Evolutionary conservation across 2,888 invertebrate species (phyloP).

Genomic region (Acrobasis repandana): DNA sequence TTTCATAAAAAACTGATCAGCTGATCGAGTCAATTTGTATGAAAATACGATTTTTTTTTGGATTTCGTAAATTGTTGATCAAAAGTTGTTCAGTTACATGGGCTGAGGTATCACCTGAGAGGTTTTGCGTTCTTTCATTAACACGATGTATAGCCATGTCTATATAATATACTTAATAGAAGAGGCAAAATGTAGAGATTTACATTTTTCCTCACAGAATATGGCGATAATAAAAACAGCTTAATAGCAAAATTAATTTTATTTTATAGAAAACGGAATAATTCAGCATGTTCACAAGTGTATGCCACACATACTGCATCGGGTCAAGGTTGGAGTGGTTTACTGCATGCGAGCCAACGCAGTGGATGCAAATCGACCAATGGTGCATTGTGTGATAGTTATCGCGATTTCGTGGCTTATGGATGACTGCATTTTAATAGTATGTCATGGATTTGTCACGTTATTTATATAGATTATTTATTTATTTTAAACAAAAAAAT

Average conservation of each 20-base stretch:
- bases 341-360: slow-evolving; percentile 37
- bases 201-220: not conserved
- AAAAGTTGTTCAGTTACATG: too few species aligned
- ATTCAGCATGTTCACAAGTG: not conserved
- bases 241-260: not conserved
- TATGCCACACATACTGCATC: slow-evolving; percentile 29
- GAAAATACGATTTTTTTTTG: too few species aligned
- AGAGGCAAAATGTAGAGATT: not conserved
- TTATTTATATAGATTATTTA: too few species aligned
- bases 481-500: too few species aligned
- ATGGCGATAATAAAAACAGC: not conserved
- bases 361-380: slow-evolving; percentile 33
- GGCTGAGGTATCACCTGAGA: too few species aligned
- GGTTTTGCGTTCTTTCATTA: too few species aligned
- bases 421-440: not conserved
- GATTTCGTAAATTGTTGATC: too few species aligned
- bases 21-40: too few species aligned
- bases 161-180: too few species aligned
- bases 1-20: too few species aligned
- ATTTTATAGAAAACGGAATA: not conserved
- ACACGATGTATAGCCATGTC: too few species aligned
- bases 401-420: not conserved
- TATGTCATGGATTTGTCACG: not conserved
- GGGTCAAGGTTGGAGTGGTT: slow-evolving; percentile 41
- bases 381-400: not conserved